Evolutionary conservation across 2,113 vertebrate genomes (phyloP), one percentile per base, ranked within the genome.

Genomic region (Morone saxatilis): DNA sequence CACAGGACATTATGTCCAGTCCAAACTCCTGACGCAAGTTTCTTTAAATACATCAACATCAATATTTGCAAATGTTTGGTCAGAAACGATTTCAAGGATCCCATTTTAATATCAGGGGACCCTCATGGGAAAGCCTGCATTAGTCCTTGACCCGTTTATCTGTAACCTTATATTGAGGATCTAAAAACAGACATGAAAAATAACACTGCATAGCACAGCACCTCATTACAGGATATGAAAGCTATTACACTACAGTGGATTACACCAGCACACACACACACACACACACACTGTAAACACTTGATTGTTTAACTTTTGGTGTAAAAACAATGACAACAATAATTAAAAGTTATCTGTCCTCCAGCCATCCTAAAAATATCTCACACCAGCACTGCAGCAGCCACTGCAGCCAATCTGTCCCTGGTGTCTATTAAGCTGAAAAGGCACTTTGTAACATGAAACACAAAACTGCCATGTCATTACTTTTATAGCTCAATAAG

Each of bases 131-230:
- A 50, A 80, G 19, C 36, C 68, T 48, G 56, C 45, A 4, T 63
- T 67, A 31, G 80, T 59, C 4, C 70, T 71, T 75, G 75, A 66
- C 68, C 5, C 0, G 5, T 65, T 80, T 78, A 67, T 81, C 38
- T 74, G 83, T 71, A 85, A 89, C 63, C 47, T 78, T 71, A 91
- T 60, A 84, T 60, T 80, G 77, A 62, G 31, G 71, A 47, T 76
- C 74, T 84, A 81, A 89, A 88, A 83, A 79, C 45, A 83, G 76
- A 40, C 22, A 17, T 71, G 71, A 85, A 78, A 92, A 81, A 85
- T 20, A 84, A 76, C 22, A 57, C 31, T 38, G 45, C 13, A 12
- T 74, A 75, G 68, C 31, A 11, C 22, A 53, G 56, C 60, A 20
- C n/a, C 73, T 80, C 60, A 76, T 71, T 59, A 38, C 45, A 53